Conservation (phyloP, 1,140 invertebrate genomes). For the Yoshiicerus persimilis region DNA sequence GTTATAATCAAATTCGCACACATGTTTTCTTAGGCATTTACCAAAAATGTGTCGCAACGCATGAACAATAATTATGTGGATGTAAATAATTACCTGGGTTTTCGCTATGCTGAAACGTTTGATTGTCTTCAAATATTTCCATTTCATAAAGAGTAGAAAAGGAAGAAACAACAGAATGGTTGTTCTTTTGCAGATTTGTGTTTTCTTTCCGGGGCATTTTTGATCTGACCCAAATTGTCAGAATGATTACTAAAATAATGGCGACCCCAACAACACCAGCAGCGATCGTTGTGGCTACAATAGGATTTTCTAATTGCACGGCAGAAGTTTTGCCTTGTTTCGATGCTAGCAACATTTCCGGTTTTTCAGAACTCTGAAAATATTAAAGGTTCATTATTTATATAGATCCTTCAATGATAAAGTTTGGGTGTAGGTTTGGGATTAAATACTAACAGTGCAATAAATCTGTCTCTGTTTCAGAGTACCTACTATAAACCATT, state of each 20-base stretch:
- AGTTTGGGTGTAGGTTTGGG: too few species aligned
- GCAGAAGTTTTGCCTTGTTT: background rate
- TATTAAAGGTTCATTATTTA: background rate
- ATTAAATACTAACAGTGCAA: too few species aligned
- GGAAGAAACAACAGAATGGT: background rate
- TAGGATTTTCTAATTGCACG: constrained; percentile 3
- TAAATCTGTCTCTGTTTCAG: too few species aligned
- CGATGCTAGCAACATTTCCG: background rate
- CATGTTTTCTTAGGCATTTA: too few species aligned
- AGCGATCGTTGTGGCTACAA: constrained; percentile 15
- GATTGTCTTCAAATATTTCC: background rate
- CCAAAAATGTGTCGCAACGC: background rate
- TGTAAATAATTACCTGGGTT: background rate
- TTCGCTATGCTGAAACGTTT: background rate
- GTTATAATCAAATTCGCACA: too few species aligned
- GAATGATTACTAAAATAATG: constrained; percentile 33
- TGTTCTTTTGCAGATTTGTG: background rate
- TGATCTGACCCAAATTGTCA: constrained; percentile 35
- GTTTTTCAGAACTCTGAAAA: background rate
- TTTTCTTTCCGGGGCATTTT: background rate
- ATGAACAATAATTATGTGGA: background rate
- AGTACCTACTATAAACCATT: too few species aligned
- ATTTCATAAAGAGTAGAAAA: background rate
- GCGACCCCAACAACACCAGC: constrained; percentile 29
- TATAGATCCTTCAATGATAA: too few species aligned